Evolutionary conservation across 2,888 invertebrate genomes (phyloP).

Genomic region (Microctonus brassicae): DNA sequence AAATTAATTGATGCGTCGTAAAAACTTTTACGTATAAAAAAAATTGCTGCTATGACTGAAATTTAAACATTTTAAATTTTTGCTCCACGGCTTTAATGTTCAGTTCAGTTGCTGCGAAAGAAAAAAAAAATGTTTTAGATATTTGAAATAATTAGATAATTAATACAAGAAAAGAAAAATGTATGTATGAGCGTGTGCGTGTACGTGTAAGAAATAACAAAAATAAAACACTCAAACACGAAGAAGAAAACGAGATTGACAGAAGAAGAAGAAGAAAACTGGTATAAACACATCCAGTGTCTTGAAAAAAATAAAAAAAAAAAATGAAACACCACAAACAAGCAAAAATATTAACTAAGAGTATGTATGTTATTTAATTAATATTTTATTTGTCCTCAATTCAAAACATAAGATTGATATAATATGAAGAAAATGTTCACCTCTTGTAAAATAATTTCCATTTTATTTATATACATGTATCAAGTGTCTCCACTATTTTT

Average conservation of each 20-base stretch:
- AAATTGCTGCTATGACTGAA: neutral
- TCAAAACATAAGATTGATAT: conserved; percentile 24
- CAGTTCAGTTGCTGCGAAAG: neutral
- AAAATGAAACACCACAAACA: neutral
- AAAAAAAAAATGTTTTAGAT: neutral
- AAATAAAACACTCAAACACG: too few species aligned
- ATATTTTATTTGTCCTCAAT: neutral
- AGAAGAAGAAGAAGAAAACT: neutral
- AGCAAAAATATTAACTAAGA: conserved; percentile 8
- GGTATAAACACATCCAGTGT: too few species aligned
- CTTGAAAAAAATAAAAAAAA: neutral
- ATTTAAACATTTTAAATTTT: neutral
- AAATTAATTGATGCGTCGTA: neutral
- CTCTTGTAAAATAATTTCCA: conserved; percentile 54
- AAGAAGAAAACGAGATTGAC: neutral
- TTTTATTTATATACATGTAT: conserved; percentile 44
- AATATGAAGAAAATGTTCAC: conserved; percentile 37
- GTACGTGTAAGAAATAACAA: too few species aligned
- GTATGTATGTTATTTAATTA: neutral
- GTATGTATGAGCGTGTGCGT: neutral
- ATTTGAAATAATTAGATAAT: conserved; percentile 9
- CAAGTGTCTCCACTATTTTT: conserved; percentile 30
- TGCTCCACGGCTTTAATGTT: neutral
- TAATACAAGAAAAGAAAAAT: neutral
- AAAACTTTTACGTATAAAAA: neutral